A percentile compares a stretch with the other conserved stretches of the same genome.
Conservation (phyloP, 2,888 invertebrate genomes). For the Volucella inanis region DNA sequence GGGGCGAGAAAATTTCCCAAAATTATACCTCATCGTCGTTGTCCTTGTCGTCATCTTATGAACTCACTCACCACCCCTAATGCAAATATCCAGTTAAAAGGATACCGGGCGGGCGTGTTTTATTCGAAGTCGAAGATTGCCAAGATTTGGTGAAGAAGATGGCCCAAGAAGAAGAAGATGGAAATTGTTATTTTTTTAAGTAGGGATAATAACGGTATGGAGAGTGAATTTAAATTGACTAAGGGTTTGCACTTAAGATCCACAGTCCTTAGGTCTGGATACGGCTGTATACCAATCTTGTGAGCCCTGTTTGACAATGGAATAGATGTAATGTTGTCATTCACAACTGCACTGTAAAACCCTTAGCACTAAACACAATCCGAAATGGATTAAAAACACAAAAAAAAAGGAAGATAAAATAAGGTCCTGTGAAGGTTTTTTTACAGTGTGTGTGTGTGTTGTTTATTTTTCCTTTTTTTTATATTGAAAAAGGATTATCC, state of each 20-base stretch:
- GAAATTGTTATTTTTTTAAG: slow-evolving; percentile 68
- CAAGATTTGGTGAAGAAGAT: neutral
- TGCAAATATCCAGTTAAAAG: slow-evolving; percentile 73
- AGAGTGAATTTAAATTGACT: slow-evolving; percentile 73
- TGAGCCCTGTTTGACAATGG: neutral
- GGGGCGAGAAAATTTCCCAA: slow-evolving; percentile 62
- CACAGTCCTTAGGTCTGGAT: too few relatives aligned
- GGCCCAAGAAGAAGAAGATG: slow-evolving; percentile 1
- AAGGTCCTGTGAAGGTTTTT: neutral
- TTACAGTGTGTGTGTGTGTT: slow-evolving; percentile 46
- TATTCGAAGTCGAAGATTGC: too few relatives aligned
- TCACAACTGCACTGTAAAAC: slow-evolving; percentile 34
- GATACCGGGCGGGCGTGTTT: slow-evolving; percentile 12
- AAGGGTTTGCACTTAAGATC: slow-evolving; percentile 25
- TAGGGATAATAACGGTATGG: slow-evolving; percentile 70
- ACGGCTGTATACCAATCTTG: too few relatives aligned
- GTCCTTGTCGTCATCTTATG: too few relatives aligned
- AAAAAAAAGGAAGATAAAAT: neutral
- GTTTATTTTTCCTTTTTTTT: slow-evolving; percentile 21
- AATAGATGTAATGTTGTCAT: slow-evolving; percentile 24
- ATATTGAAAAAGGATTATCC: slow-evolving; percentile 63
- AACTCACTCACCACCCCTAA: slow-evolving; percentile 30
- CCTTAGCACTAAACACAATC: slow-evolving; percentile 26
- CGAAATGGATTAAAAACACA: slow-evolving; percentile 32
- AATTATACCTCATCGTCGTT: slow-evolving; percentile 34